A percentile compares a stretch with the other conserved stretches of the same genome.
These are phyloP conservation scores for Morelia viridis DNA, from an alignment of 2,797 vertebrate species.

Conservation along the genomic window DNA sequence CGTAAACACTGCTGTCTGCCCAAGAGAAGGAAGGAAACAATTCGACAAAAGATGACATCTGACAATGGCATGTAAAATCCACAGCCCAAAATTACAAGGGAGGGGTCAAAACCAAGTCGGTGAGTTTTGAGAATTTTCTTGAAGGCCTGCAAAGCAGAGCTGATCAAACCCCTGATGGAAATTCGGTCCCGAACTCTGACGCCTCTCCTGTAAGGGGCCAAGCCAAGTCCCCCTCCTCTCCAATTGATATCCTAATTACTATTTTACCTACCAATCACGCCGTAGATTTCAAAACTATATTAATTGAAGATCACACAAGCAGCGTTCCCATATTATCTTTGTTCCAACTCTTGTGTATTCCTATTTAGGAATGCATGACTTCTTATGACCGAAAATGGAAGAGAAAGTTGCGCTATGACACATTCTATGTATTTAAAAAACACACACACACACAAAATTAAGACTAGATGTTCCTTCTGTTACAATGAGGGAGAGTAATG, in stretches of 20 bases:
- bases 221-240: background rate
- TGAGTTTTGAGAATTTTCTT: background rate
- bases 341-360: slow-evolving; percentile 67
- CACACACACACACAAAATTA: slow-evolving; percentile 69
- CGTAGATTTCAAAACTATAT: background rate
- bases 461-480: slow-evolving; percentile 66
- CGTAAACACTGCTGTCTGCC: background rate
- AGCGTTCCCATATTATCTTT: slow-evolving; percentile 29
- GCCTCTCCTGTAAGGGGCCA: background rate
- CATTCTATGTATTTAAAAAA: slow-evolving; percentile 57
- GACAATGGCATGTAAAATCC: background rate
- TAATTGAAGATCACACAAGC: background rate
- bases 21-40: background rate
- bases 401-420: slow-evolving; percentile 67
- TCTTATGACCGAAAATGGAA: slow-evolving; percentile 74
- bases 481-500: slow-evolving; percentile 59
- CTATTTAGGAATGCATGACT: slow-evolving; percentile 71
- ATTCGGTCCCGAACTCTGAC: background rate
- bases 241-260: background rate
- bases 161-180: background rate
- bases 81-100: background rate
- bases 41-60: background rate
- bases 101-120: background rate
- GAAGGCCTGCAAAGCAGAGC: background rate
- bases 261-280: background rate